Conservation (phyloP, 2,888 invertebrate species). For the Nymphalis c-album region DNA sequence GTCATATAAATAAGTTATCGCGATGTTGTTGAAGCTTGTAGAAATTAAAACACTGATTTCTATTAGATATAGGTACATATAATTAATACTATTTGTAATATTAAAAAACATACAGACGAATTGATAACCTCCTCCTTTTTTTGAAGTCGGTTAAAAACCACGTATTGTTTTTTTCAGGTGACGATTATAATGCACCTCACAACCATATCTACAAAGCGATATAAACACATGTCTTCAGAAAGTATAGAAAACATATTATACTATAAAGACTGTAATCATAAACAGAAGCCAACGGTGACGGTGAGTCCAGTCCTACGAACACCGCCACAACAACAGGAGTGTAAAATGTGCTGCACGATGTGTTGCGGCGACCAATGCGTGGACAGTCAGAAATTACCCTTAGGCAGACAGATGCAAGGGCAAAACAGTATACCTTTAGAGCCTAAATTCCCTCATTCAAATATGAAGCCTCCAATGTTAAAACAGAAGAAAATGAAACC, state of each 20-base stretch:
- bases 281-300: conserved; percentile 36
- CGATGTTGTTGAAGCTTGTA: too few species aligned
- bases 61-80: too few species aligned
- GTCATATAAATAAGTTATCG: too few species aligned
- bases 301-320: conserved; percentile 5
- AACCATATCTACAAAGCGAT: conserved; percentile 44
- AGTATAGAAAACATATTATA: conserved; percentile 72
- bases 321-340: conserved; percentile 28
- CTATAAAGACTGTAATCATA: conserved; percentile 65
- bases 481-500: conserved; percentile 52
- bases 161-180: conserved; percentile 52
- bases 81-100: too few species aligned
- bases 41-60: too few species aligned
- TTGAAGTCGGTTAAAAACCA: too few species aligned
- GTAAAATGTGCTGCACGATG: conserved; percentile 67
- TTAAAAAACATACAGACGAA: too few species aligned
- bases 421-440: background rate
- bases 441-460: conserved; percentile 26
- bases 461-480: conserved; percentile 40
- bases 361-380: conserved; percentile 63
- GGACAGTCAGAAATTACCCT: conserved; percentile 36
- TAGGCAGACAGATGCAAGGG: conserved; percentile 45
- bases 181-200: conserved; percentile 52
- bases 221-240: conserved; percentile 53
- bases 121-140: too few species aligned